Base-by-base conservation (phyloP, 2,113 vertebrate genomes). In the Nibea albiflora region DNA sequence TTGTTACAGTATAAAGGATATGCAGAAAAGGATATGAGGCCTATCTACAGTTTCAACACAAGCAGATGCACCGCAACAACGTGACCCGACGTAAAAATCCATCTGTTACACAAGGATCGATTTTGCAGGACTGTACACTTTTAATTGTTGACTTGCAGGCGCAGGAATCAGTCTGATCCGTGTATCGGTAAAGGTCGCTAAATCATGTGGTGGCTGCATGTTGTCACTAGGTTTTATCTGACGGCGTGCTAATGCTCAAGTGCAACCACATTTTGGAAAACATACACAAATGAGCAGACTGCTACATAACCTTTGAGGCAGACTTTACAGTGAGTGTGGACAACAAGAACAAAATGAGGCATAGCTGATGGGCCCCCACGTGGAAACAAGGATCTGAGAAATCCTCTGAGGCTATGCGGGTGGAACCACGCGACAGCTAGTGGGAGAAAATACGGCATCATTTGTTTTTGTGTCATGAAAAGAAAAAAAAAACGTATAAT, bases 271-370 rank as follows among this genome's bases (percentile, higher is more conserved):
- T 8, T 69, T 76, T 63, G 42, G 16, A 83, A 83, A 26, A 64
- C 53, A 85, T 52, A 76, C 44, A 76, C 46, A 77, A 73, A 89
- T 64, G 1, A 76, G 53, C 39, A 46, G 65, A 15, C 19, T 77
- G 52, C 79, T 78, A 65, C 46, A 76, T 24, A 58, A 73, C 53
- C 19, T 84, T 70, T 82, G 83, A 90, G 80, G 77, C 84, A 82
- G 71, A 66, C 64, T 67, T 78, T 72, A 86, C 61, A 85, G 53
- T 71, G 73, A 85, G 53, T 71, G 73, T 62, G 26, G 26, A 69
- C 47, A 52, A 52, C 31, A 28, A 52, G 39, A 81, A 75, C 22
- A 76, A 49, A 63, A 50, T 47, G 26, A 67, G 70, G 65, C 70
- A 68, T 49, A 75, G 78, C 56, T 74, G 44, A 77, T 73, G 64